Conservation (phyloP, 2,113 vertebrate genomes). For the Chascanopsetta lugubris region DNA sequence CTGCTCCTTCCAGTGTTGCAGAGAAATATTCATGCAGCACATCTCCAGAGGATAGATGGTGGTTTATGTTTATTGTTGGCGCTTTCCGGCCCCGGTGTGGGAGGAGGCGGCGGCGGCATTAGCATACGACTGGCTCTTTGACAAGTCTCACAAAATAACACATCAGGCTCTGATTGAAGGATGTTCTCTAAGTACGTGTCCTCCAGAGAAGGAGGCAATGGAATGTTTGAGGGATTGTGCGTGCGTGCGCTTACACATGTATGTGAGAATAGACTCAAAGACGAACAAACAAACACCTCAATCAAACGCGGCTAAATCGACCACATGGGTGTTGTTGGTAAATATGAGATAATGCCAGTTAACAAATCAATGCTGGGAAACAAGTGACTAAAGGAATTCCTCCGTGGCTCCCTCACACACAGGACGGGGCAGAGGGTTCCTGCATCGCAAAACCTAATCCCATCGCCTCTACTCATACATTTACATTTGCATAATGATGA, state of each 20-base stretch:
- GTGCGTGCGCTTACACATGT: background rate
- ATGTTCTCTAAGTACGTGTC: conserved; percentile 33
- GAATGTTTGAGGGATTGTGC: conserved; percentile 1
- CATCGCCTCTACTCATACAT: conserved; percentile 30
- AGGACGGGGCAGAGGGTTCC: background rate
- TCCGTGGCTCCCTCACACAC: conserved; percentile 6
- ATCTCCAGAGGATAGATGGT: conserved; percentile 32
- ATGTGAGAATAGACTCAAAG: background rate
- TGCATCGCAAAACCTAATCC: conserved; percentile 8
- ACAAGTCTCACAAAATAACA: conserved; percentile 57
- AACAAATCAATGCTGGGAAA: conserved; percentile 30
- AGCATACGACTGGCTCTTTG: conserved; percentile 47
- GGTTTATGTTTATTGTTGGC: conserved; percentile 56
- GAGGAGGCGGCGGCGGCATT: conserved; percentile 54
- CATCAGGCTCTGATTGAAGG: conserved; percentile 43
- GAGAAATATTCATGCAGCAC: conserved; percentile 18
- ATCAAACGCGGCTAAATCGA: conserved; percentile 4
- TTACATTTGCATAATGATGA: conserved; percentile 22
- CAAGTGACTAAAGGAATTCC: conserved; percentile 4
- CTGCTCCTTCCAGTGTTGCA: conserved; percentile 2
- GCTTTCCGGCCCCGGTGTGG: conserved; percentile 28
- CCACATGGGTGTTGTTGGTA: conserved; percentile 15
- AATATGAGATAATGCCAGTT: conserved; percentile 29
- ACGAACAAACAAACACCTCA: background rate
- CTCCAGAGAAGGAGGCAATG: conserved; percentile 11